Conservation (phyloP, 2,888 invertebrate genomes). For the Amphipyra tragopoginis region DNA sequence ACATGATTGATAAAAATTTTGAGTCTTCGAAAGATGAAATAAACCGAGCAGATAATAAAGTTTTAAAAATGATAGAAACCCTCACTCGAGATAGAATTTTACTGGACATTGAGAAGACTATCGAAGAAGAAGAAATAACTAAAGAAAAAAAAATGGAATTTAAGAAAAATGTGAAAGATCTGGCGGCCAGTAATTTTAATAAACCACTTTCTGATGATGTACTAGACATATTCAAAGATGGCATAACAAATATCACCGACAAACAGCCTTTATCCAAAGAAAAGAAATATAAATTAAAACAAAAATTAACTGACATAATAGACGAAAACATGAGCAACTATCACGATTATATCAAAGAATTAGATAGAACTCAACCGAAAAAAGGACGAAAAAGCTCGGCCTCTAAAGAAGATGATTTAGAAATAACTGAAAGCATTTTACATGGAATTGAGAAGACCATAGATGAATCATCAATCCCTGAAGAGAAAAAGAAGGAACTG, state of each 20-base stretch:
- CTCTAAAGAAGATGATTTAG: neutral
- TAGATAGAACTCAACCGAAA: neutral
- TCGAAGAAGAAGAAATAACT: neutral
- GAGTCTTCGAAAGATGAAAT: neutral
- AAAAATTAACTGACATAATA: conserved; percentile 33
- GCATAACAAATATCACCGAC: conserved; percentile 1
- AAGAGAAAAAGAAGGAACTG: conserved; percentile 9
- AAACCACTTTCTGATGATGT: neutral
- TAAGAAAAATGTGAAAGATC: neutral
- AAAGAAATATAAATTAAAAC: conserved; percentile 9
- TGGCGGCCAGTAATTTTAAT: neutral
- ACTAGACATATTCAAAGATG: conserved; percentile 3
- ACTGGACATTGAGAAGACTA: neutral
- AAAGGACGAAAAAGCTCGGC: neutral
- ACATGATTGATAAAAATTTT: conserved; percentile 9
- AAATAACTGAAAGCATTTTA: neutral
- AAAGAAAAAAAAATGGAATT: conserved; percentile 5
- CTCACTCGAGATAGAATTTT: neutral
- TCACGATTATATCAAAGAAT: neutral
- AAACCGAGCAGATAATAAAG: neutral
- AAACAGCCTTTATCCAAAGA: neutral
- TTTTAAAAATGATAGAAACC: neutral
- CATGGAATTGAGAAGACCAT: conserved; percentile 3
- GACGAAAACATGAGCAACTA: neutral
- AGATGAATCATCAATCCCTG: neutral